Evolutionary conservation across 1,140 invertebrate species (phyloP), one percentile per base, ranked within the genome.

Genomic region (Papilio xuthus): DNA sequence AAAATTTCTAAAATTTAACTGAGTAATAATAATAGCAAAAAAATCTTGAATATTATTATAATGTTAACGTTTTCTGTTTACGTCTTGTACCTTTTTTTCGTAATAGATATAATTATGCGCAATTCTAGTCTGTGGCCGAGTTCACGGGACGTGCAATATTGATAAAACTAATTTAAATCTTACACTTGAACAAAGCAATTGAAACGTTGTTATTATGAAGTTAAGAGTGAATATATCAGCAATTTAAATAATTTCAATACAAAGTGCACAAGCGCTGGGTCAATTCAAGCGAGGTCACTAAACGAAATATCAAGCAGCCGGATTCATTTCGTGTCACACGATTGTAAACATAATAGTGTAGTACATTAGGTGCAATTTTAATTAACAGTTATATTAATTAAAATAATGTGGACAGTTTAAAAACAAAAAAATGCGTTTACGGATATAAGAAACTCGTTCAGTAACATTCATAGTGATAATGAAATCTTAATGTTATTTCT

Each of bases 291-390:
- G 88, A 92, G 91, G 90, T 86, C 90, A 85, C 80, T 80, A 82
- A 85, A 85, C 85, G 80, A 89, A 93, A 93, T 93, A 91, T 89
- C 91, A 92, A 85, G 78, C 80, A 88, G 81, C 85, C 83, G 87
- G 89, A 92, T 90, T 88, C 84, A 83, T 88, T 76, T 42, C 10
- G 6, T 32, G 2, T 26, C 18, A 75, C n/a, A 18, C 44, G 23
- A 53, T 56, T 32, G 28, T 50, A 56, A 75, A 56, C 72, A n/a
- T 53, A 53, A 32, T 53, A n/a, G 9, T 8, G 32, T 15, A 53
- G 0, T 67, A 53, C 32, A 74, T n/a, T n/a, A 32, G 47, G 44
- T 74, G 9, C 1, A 50, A 32, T 74, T 74, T 74, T 50, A 50
- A 32, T 74, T 53, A 47, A 18, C 72, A 56, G 12, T 1, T 9